phyloP scores from a whole-genome alignment of 2,797 vertebrate species.

The Cheirogaleus major region DNA sequence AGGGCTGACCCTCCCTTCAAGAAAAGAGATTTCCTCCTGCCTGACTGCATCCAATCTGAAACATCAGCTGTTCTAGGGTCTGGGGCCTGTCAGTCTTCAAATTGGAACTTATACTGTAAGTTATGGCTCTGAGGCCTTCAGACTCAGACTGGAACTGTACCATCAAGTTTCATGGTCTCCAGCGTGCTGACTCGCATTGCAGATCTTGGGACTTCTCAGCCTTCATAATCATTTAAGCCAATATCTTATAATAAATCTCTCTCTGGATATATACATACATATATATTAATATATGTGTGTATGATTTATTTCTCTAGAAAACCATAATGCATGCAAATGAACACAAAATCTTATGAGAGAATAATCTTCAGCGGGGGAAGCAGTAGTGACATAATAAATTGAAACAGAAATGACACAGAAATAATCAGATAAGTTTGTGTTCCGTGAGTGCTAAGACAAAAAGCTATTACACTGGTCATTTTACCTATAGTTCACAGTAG shows the following conservation, averaged over 20 bases:
- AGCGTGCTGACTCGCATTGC: background rate
- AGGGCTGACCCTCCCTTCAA: background rate
- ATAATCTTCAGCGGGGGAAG: background rate
- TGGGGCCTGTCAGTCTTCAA: background rate
- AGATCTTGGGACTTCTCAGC: background rate
- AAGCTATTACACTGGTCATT: background rate
- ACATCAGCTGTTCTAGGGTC: background rate
- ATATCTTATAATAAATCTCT: background rate
- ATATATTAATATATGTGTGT: background rate
- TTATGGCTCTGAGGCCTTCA: background rate
- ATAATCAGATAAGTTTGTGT: background rate
- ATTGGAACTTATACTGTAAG: too few relatives aligned
- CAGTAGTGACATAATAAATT: background rate
- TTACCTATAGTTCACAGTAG: background rate
- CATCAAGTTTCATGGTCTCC: fast-evolving
- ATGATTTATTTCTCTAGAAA: background rate
- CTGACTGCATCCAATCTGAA: background rate
- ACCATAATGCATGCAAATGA: background rate
- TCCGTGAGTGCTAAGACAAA: background rate
- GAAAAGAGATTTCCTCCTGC: background rate
- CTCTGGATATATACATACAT: too few relatives aligned
- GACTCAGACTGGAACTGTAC: background rate
- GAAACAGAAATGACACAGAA: background rate
- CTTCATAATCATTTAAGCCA: background rate
- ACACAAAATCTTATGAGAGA: background rate